Evolutionary conservation across 2,888 invertebrate species (phyloP).

Genomic region (Cordilura impudica): DNA sequence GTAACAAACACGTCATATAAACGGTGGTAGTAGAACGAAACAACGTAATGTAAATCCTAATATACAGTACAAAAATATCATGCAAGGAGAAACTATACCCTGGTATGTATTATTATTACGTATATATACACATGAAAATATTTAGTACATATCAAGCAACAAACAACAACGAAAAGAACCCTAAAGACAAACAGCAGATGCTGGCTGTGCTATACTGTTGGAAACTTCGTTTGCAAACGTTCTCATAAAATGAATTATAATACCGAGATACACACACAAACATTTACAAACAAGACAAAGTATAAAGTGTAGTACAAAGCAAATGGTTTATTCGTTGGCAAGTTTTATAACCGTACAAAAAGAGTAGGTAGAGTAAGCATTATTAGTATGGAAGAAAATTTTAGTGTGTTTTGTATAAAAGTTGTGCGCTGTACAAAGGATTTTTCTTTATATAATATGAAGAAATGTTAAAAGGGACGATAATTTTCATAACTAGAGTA

Average conservation of each 20-base stretch:
- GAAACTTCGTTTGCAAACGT: neutral
- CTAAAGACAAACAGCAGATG: neutral
- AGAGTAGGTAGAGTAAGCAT: conserved; percentile 18
- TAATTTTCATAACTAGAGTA: no score
- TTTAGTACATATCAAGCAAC: no score
- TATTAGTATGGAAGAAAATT: neutral
- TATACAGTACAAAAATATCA: neutral
- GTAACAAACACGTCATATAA: conserved; percentile 36
- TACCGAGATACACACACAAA: neutral
- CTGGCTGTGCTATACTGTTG: no score
- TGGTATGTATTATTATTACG: no score
- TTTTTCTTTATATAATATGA: no score
- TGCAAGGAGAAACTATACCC: neutral
- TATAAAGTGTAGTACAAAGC: neutral
- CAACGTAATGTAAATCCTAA: conserved; percentile 38
- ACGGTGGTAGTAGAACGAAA: conserved; percentile 44
- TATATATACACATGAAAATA: neutral
- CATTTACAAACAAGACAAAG: neutral
- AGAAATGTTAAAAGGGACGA: no score
- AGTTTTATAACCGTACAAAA: no score
- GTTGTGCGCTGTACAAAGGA: conserved; percentile 37
- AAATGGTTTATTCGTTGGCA: neutral
- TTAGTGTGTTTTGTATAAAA: conserved; percentile 13
- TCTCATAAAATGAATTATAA: neutral
- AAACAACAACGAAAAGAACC: no score